Evolutionary conservation across 2,797 vertebrate species (phyloP), one percentile per base, ranked within the genome.

Genomic region (Typhlichthys subterraneus): DNA sequence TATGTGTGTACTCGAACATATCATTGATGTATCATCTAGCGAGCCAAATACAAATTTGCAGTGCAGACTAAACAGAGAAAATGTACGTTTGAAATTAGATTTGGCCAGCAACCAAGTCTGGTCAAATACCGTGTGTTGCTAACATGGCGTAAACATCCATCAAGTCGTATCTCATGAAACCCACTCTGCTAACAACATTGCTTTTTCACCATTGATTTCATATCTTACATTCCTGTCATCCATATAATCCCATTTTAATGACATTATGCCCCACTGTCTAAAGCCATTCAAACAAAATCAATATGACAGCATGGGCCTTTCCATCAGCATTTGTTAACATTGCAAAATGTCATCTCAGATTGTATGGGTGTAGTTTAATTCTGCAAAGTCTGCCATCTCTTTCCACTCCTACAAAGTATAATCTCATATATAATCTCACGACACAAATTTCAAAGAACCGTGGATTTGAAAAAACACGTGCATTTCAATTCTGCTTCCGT

Each of bases 261-360:
- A 71, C 83, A 89, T 88, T 87, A 89, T 64, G 71, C 73, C 68
- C 60, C 64, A 53, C 72, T 70, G 79, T 85, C 76, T 73, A 90
- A 85, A 87, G 76, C 75, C 83, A 84, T 88, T 89, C 81, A 73
- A 79, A 82, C 80, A 48, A 46, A 48, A 85, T 89, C 85, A 85
- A 87, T 88, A 86, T 33, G 74, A 65, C 88, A 87, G 86, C 86
- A 72, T 66, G 84, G 76, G 71, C 75, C 77, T 81, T 83, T 86
- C 75, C 76, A 88, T 85, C 72, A 70, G 70, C 60, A 51, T 82
- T 84, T 82, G 80, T 83, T 88, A 86, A 79, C 70, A 79, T 38
- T 68, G 75, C 13, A 81, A 85, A 89, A 84, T 79, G 79, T 73
- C 72, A 71, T 70, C 23, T 9, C 38, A 56, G 15, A 59, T 42